A percentile compares a stretch with the other conserved stretches of the same genome.
phyloP scores from a whole-genome alignment of 2,113 vertebrate genomes.

The Aptenodytes forsteri region DNA sequence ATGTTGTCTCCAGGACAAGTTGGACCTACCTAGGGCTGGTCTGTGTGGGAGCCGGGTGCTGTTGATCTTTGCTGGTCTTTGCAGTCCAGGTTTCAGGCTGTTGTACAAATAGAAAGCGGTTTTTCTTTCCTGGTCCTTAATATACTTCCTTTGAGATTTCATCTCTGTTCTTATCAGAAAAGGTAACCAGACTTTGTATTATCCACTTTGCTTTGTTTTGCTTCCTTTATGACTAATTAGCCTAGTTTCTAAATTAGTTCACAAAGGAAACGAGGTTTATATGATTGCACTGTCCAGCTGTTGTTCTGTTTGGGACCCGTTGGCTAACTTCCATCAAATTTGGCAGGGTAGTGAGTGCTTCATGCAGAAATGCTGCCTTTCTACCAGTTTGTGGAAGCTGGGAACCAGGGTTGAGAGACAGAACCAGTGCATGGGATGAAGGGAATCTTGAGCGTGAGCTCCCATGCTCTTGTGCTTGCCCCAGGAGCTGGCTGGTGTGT shows the following conservation, averaged over 20 bases:
- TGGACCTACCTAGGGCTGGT: background rate
- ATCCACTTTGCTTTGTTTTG: background rate
- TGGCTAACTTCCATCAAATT: background rate
- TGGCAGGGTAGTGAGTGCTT: background rate
- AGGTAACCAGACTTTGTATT: slow-evolving; percentile 4
- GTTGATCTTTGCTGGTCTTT: background rate
- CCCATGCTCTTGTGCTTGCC: too few relatives aligned
- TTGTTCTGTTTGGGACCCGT: background rate
- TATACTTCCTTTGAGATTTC: background rate
- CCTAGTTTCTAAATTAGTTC: background rate
- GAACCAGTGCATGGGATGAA: background rate
- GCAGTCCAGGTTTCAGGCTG: background rate
- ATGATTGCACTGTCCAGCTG: background rate
- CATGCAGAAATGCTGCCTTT: background rate
- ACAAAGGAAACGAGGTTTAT: background rate
- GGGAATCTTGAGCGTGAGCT: background rate
- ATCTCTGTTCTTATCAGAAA: background rate
- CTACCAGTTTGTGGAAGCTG: background rate
- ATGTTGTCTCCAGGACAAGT: background rate
- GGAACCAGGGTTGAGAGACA: background rate
- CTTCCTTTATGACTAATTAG: background rate
- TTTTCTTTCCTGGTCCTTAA: background rate
- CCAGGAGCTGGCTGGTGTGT: background rate
- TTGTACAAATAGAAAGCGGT: background rate
- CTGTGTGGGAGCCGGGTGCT: background rate